Evolutionary conservation across 1,140 invertebrate species (phyloP), one percentile per base, ranked within the genome.

Genomic region (Tetramorium parvispinum): DNA sequence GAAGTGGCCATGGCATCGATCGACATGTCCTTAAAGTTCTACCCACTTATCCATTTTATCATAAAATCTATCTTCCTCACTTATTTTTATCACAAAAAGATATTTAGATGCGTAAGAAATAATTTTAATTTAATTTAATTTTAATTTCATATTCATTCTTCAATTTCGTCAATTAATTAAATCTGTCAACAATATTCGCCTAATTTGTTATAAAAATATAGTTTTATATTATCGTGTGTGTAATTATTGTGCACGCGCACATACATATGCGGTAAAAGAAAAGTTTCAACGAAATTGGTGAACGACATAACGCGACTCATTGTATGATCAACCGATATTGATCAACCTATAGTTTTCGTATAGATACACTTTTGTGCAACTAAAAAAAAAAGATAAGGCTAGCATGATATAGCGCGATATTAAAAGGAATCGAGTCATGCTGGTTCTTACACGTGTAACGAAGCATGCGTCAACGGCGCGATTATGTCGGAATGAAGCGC

Each of bases 391-490:
- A 13, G 24, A 32, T 11, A 78, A 65, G 11, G 5, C 43, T 24
- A 43, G 55, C 75, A 32, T 63, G 75, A 76, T 75, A 55, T 40
- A 57, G 32, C 71, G 13, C 32, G 51, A 63, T 65, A 76, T 43
- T 76, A 78, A 49, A 78, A 78, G 18, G 27, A 46, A 49, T 32
- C 43, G 40, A 78, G 24, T 65, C 43, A 49, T 46, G 24, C 18
- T 46, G 11, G 32, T 76, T 76, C 51, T 76, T 76, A 40, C 46
- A 53, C 32, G 51, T 40, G 32, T 40, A 76, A 76, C 71, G 18
- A 75, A 55, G 71, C n/a, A 51, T 63, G 27, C n/a, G 46, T 66
- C 76, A 79, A 79, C 46, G 40, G 21, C 40, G 27, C 27, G 76
- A 78, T 79, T 79, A 79, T n/a, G 18, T 37, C 18, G 27, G 61